These are phyloP conservation scores for Tubiluchus corallicola DNA, from an alignment of 2,888 invertebrate species.

Conservation along the genomic window DNA sequence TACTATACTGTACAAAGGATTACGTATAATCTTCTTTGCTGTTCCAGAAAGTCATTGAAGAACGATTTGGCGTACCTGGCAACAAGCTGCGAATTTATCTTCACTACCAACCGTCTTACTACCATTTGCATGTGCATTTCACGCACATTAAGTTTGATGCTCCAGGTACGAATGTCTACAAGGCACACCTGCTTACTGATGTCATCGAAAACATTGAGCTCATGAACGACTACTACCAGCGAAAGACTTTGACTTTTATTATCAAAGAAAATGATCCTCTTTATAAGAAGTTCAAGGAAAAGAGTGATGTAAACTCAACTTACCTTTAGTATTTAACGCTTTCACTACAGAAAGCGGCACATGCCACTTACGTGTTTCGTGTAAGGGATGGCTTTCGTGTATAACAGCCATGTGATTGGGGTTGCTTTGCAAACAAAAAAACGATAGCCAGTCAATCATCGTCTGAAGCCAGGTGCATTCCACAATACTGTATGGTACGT, in stretches of 20 bases:
- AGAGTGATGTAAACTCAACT: no score
- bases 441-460: no score
- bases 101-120: slow-evolving; percentile 93
- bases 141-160: slow-evolving; percentile 54
- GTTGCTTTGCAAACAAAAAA: no score
- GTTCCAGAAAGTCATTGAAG: slow-evolving; percentile 45
- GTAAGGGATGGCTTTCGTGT: no score
- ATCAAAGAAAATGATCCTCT: slow-evolving; percentile 55
- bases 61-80: slow-evolving; percentile 50
- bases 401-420: no score
- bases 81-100: slow-evolving; percentile 56
- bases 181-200: slow-evolving; percentile 63
- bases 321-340: no score
- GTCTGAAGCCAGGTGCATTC: no score
- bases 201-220: slow-evolving; percentile 79
- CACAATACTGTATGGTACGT: no score
- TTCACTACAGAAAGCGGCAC: no score
- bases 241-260: slow-evolving; percentile 57
- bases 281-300: slow-evolving; percentile 24
- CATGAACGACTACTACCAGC: slow-evolving; percentile 60
- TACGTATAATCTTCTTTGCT: no score
- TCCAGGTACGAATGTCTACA: slow-evolving; percentile 58
- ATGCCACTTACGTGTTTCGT: no score
- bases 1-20: no score
- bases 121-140: slow-evolving; percentile 87